Conservation (phyloP, 2,113 vertebrate species). For the Crypturellus undulatus region DNA sequence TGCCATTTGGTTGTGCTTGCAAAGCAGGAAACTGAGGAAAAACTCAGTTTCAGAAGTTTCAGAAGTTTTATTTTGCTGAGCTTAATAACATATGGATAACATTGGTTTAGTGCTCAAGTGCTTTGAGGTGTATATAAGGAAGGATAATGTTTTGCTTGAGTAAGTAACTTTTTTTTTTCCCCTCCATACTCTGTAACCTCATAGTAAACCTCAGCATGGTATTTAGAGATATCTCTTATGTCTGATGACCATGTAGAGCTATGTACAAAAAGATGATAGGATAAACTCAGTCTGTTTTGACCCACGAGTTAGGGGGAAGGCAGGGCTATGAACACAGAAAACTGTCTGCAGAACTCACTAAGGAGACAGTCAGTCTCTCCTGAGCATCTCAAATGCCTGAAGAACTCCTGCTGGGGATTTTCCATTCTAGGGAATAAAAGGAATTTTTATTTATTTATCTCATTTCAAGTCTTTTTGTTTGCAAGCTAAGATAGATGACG, state of each 20-base stretch:
- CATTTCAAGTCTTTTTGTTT: not conserved
- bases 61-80: not conserved
- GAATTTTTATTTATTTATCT: slow-evolving; percentile 14
- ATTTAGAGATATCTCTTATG: not conserved
- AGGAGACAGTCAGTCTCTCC: not conserved
- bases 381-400: not conserved
- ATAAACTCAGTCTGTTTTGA: not conserved
- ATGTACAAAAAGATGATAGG: not conserved
- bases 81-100: not conserved
- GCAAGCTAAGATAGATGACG: not conserved
- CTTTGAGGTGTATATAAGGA: not conserved
- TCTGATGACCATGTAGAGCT: not conserved
- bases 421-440: not conserved
- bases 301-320: not conserved
- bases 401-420: not conserved
- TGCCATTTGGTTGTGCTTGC: not conserved
- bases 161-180: not conserved
- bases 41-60: too few species aligned
- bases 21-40: not conserved
- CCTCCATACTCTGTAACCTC: not conserved
- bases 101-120: not conserved
- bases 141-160: not conserved
- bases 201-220: not conserved
- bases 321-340: not conserved
- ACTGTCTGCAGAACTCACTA: slow-evolving; percentile 26